A percentile compares a stretch with the other conserved stretches of the same genome.
Evolutionary conservation across 2,888 invertebrate genomes (phyloP).

Genomic region (Neoscelio sp.): DNA sequence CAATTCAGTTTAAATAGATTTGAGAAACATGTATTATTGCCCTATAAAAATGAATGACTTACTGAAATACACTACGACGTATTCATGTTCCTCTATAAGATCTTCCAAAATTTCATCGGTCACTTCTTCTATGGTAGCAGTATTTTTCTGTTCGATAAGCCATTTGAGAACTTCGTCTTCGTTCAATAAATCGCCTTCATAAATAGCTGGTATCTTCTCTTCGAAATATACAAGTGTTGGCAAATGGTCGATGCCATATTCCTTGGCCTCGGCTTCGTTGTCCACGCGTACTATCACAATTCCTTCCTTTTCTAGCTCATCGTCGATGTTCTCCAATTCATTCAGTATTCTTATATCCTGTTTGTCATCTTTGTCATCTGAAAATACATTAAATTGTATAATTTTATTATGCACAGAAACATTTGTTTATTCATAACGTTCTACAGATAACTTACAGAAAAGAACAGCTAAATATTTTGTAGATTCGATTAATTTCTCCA

Average conservation of each 20-base stretch:
- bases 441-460: slow-evolving; percentile 89
- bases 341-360: slow-evolving; percentile 94
- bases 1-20: too few species aligned
- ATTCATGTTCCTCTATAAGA: slow-evolving; percentile 95
- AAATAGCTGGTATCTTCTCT: slow-evolving; percentile 94
- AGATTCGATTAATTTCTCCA: slow-evolving; percentile 93
- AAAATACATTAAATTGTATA: too few species aligned
- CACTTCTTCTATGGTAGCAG: slow-evolving; percentile 96
- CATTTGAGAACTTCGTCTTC: slow-evolving; percentile 96
- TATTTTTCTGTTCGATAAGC: slow-evolving; percentile 94
- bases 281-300: slow-evolving; percentile 96
- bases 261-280: slow-evolving; percentile 94
- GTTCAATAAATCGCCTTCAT: slow-evolving; percentile 95
- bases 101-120: slow-evolving; percentile 95
- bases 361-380: slow-evolving; percentile 95
- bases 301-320: slow-evolving; percentile 94
- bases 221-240: slow-evolving; percentile 95
- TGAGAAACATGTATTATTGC: too few species aligned
- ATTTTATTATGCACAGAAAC: neutral
- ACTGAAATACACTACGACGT: slow-evolving; percentile 97
- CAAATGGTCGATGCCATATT: slow-evolving; percentile 94
- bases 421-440: neutral
- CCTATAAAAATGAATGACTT: slow-evolving; percentile 81
- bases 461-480: slow-evolving; percentile 93
- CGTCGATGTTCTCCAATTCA: slow-evolving; percentile 96